Evolutionary conservation across 2,797 vertebrate species (phyloP).

Genomic region (Clamator glandarius): DNA sequence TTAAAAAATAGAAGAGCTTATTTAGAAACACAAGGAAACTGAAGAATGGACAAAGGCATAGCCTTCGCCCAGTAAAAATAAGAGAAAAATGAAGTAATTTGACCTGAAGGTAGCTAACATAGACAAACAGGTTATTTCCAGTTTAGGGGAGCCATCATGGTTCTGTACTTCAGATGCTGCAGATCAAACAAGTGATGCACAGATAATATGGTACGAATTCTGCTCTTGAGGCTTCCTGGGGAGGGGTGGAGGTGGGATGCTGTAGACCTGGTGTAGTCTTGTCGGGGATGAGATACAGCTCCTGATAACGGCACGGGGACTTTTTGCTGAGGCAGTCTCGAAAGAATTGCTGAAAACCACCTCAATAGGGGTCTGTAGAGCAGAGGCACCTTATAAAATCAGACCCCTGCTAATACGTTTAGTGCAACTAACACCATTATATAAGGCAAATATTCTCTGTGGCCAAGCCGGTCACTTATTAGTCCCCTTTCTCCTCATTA

Average conservation of each 20-base stretch:
- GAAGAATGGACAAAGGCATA: background rate
- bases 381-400: background rate
- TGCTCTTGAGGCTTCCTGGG: background rate
- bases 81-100: background rate
- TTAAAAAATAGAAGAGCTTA: background rate
- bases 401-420: background rate
- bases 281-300: background rate
- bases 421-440: background rate
- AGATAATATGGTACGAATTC: background rate
- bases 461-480: background rate
- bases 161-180: background rate
- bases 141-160: background rate
- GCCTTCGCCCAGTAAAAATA: background rate
- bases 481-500: background rate
- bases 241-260: too few relatives aligned
- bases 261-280: background rate
- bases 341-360: background rate
- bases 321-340: background rate
- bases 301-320: background rate
- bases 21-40: background rate
- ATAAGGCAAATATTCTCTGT: background rate
- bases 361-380: background rate
- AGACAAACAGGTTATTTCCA: background rate
- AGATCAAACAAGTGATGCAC: background rate
- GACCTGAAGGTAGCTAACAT: background rate